Evolutionary conservation across 2,888 invertebrate genomes (phyloP), one percentile per base, ranked within the genome.

Genomic region (Diabrotica balteata): DNA sequence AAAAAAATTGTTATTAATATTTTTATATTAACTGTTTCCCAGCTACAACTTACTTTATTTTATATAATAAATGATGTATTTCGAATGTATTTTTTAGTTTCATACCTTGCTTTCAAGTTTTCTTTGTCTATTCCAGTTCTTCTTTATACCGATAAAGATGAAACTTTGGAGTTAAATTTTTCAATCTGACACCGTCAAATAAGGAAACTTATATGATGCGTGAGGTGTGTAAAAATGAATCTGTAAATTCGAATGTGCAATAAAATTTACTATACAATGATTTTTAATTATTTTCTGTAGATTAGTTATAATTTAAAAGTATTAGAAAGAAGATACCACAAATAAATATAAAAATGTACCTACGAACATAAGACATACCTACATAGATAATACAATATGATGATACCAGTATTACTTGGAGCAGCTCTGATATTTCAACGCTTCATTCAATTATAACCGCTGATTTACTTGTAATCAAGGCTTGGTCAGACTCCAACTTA

Each of bases 171-270:
- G 65, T 53, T n/a, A 10, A 9, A 10, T 32, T 9, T 43, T 17
- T 10, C 8, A 49, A 47, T 59, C 22, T 47, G 50, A 70, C 78
- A 80, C 80, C 76, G 64, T 72, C 78, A 76, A 77, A 80, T 81
- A 81, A 76, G 78, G 66, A 59, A 70, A 74, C 78, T 80, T 81
- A 81, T 80, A 70, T 78, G 55, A 57, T 57, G 55, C 44, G 77
- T 73, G 70, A 66, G 73, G 73, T 79, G 80, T 79, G 55, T 57
- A 45, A 43, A 17, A 45, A 43, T 43, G 42, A n/a, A 42, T 43
- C 17, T 54, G 54, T 54, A 54, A 43, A 43, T 2, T 32, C 54
- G 9, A 54, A 54, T 54, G 43, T 54, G 54, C 54, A 54, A 54
- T 54, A 54, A 54, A 54, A 42, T 54, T 54, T 22, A 51, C 8